Conservation (phyloP, 2,888 invertebrate species). For the Mythimna ferrago region DNA sequence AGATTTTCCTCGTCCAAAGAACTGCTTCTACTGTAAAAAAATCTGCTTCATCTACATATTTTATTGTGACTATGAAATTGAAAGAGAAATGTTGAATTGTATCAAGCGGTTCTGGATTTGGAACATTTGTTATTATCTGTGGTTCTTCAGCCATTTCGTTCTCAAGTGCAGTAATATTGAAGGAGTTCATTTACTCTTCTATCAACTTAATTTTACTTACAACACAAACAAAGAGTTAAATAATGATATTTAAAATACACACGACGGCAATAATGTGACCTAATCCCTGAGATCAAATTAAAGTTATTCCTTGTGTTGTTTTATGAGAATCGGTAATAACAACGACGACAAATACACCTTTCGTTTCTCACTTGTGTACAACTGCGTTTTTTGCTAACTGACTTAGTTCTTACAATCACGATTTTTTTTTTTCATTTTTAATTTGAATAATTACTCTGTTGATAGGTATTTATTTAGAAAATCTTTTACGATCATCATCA, state of each 20-base stretch:
- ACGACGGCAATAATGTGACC: no score
- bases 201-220: no score
- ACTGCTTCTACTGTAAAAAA: conserved; percentile 37
- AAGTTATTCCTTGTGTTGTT: no score
- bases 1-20: conserved; percentile 53
- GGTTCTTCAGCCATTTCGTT: background rate
- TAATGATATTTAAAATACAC: background rate
- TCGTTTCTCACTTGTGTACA: no score
- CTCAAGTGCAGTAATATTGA: background rate
- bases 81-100: conserved; percentile 42
- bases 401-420: background rate
- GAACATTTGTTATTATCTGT: conserved; percentile 7
- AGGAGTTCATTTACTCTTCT: no score
- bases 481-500: no score
- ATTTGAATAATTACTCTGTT: background rate
- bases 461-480: background rate
- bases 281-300: no score
- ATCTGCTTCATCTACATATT: conserved; percentile 63
- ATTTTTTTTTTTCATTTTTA: background rate
- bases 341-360: no score
- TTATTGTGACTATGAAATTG: conserved; percentile 53
- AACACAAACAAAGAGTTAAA: background rate
- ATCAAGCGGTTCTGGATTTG: conserved; percentile 31
- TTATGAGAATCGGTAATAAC: no score
- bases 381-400: no score